Evolutionary conservation across 2,888 invertebrate genomes (phyloP), one percentile per base, ranked within the genome.

Genomic region (Torymus aiolomorphi): DNA sequence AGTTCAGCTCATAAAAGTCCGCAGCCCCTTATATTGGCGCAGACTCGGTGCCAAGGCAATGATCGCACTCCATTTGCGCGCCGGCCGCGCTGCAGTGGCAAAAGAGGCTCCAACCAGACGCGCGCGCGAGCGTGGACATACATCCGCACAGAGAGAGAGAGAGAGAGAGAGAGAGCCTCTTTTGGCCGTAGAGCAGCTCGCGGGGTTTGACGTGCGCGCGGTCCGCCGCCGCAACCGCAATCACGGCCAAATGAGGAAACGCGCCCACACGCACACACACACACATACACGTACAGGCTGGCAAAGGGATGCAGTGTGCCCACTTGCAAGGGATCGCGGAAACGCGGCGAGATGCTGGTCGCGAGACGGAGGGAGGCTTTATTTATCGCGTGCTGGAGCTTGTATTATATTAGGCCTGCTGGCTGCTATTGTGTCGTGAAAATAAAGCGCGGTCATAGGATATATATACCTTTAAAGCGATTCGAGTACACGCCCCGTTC

Each of bases 141-240:
- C n/a, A n/a, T n/a, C n/a, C n/a, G n/a, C n/a, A n/a, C n/a, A n/a
- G n/a, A n/a, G n/a, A n/a, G n/a, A n/a, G n/a, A n/a, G n/a, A n/a
- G n/a, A n/a, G n/a, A n/a, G 20, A 42, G 42, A 42, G 42, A 42
- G 8, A 42, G 42, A 5, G 5, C 42, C 42, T 10, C 42, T 42
- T 42, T 42, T 42, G 42, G 42, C 8, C 8, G 42, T 42, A 42
- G 42, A 42, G 42, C 42, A 42, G 42, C 65, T 65, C 54, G 65
- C 56, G 74, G n/a, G 75, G 75, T 24, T 59, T 75, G 75, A 66
- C 75, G 49, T 54, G 66, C 59, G 8, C 42, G 42, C 42, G 42
- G 42, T 10, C 42, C 56, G 56, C 61, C 62, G 71, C 42, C 66
- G n/a, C 56, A 70, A 71, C 77, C 71, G 77, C 77, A 77, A 77